A percentile compares a stretch with the other conserved stretches of the same genome.
Conservation (phyloP, 2,888 invertebrate genomes). For the Cephus sareptanus region DNA sequence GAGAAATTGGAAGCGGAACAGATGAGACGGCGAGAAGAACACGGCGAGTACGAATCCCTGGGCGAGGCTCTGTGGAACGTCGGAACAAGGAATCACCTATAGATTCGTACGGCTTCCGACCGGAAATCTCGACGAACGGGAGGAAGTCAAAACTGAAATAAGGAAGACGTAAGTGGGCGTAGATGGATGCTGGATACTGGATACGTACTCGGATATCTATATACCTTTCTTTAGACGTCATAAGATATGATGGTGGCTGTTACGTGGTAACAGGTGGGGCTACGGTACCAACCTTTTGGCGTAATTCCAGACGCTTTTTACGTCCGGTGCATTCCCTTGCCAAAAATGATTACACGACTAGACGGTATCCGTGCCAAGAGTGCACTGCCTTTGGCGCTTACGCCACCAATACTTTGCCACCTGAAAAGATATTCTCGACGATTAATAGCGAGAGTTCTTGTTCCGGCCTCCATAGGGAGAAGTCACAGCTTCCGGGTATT, state of each 20-base stretch:
- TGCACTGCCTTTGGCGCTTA: conserved; percentile 1
- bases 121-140: not conserved
- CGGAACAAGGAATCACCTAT: not conserved
- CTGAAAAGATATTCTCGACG: not conserved
- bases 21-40: not conserved
- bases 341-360: conserved; percentile 49
- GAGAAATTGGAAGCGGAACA: not conserved
- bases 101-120: not conserved
- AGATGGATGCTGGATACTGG: not conserved
- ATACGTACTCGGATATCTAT: not conserved
- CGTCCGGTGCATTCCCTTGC: conserved; percentile 31
- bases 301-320: conserved; percentile 36
- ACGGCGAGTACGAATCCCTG: not conserved
- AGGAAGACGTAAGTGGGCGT: not conserved
- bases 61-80: not conserved
- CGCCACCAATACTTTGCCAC: not conserved
- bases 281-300: conserved; percentile 37
- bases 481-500: not conserved
- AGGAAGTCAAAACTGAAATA: not conserved
- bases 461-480: not conserved
- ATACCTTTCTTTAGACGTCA: not conserved
- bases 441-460: not conserved
- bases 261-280: conserved; percentile 46
- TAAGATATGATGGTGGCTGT: not conserved
- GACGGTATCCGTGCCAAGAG: conserved; percentile 36